Percentiles rank a stretch among this genome's conserved stretches.
Evolutionary conservation across 37 sponge, comb jelly and placozoan species (phyloP).

Genomic region (Ianthella basta): DNA sequence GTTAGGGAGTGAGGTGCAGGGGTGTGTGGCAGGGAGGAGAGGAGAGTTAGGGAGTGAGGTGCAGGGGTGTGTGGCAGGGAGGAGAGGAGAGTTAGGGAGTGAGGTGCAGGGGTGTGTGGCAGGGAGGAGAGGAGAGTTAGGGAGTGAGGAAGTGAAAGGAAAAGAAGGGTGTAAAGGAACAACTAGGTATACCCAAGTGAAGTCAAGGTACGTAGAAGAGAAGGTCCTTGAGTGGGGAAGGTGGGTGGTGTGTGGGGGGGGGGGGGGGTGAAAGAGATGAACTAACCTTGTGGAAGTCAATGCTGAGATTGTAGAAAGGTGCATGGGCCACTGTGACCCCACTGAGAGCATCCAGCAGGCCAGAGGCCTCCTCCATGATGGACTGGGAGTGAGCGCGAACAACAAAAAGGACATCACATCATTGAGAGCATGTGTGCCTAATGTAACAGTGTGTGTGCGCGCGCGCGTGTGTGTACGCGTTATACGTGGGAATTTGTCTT

Average conservation of each 20-base stretch:
- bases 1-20: not conserved
- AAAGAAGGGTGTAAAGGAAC: no score
- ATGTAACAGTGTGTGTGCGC: not conserved
- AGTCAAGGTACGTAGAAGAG: no score
- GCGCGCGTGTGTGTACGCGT: not conserved
- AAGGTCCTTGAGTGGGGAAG: not conserved
- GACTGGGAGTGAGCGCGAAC: conserved; percentile 26
- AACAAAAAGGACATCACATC: not conserved
- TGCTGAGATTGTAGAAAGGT: conserved; percentile 76
- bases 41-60: not conserved
- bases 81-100: not conserved
- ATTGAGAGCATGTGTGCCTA: not conserved
- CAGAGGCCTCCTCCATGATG: conserved; percentile 57
- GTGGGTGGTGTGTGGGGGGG: not conserved
- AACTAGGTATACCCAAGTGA: no score
- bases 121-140: not conserved
- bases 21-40: not conserved
- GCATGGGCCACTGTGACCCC: conserved; percentile 81
- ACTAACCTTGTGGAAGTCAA: conserved; percentile 72
- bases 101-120: not conserved
- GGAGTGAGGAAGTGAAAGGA: no score
- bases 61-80: not conserved
- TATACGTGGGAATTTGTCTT: not conserved
- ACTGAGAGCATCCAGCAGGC: conserved; percentile 57
- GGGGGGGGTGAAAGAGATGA: not conserved